Conservation (phyloP, 2,113 vertebrate genomes). For the Pelusios castaneus region DNA sequence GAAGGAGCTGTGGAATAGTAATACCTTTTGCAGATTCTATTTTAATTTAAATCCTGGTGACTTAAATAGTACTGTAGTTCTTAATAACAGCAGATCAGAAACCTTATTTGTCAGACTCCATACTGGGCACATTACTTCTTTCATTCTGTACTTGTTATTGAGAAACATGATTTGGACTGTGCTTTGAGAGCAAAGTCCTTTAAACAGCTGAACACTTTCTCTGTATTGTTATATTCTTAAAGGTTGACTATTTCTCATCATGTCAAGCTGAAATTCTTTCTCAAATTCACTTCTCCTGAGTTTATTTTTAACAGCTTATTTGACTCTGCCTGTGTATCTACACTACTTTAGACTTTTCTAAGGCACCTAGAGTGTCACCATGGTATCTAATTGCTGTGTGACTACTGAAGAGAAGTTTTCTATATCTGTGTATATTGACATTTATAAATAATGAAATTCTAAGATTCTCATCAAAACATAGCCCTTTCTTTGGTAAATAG, state of each 20-base stretch:
- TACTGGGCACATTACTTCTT: not conserved
- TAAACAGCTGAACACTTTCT: not conserved
- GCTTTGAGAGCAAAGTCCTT: not conserved
- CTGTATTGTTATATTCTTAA: not conserved
- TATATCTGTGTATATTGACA: not conserved
- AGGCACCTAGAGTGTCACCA: not conserved
- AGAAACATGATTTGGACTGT: not conserved
- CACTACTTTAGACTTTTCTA: not conserved
- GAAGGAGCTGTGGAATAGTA: slow-evolving; percentile 23
- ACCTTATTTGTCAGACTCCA: not conserved
- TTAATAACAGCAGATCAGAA: not conserved
- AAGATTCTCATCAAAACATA: not conserved
- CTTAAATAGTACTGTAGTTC: not conserved
- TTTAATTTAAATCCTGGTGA: slow-evolving; percentile 32
- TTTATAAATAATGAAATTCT: not conserved
- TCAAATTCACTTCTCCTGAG: not conserved
- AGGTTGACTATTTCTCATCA: not conserved
- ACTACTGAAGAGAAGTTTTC: not conserved
- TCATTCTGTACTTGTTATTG: not conserved
- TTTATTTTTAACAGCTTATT: slow-evolving; percentile 9
- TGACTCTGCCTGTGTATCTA: not conserved
- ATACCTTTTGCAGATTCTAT: not conserved
- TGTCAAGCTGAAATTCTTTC: not conserved
- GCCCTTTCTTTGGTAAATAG: not conserved
- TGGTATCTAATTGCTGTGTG: not conserved